Base-by-base conservation (phyloP, 1,140 invertebrate genomes). In the Lutraria rhynchaena region DNA sequence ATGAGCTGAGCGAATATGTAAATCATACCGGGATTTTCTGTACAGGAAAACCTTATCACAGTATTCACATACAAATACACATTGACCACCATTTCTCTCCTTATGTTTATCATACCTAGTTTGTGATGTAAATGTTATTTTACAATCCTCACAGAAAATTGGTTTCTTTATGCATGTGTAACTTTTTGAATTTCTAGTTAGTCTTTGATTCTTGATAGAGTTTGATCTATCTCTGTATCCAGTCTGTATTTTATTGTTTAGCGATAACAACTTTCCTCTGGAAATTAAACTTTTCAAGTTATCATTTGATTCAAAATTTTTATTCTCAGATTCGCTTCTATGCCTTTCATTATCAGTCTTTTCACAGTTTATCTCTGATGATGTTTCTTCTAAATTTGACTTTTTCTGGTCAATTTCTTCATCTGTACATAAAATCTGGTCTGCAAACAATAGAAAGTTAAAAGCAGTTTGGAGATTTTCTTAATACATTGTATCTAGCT, bases 1-100 rank as follows among this genome's bases (percentile, higher is more conserved):
- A 49, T 75, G 71, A 27, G 55, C 55, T n/a, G 55, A 60, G 0
- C 35, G 13, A 0, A 60, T 17, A 29, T 58, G 55, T 9, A 75
- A 22, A 11, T 60, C 24, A 27, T 61, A 46, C 0, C 41, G 41
- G 9, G 55, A 75, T 41, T 75, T 75, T 55, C 57, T 41, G n/a
- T 58, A 61, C 3, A 60, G 49, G n/a, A 75, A 75, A 0, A 60
- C 55, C 37, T 75, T 75, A 31, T 61, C 24, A 75, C 71, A 75
- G 41, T 17, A 75, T 33, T 61, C 35, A 41, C 71, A 75, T 5
- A 4, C n/a, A 75, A 75, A 75, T 22, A 75, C 71, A 46, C 71
- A 75, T 24, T 75, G 24, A 19, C 71, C 71, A 44, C 29, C 29
- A 58, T 75, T 75, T 15, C 35, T 46, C 19, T 22, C 49, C 19